Evolutionary conservation across 64 coral and sea anemone species (phyloP).

Genomic region (Orbicella faveolata): DNA sequence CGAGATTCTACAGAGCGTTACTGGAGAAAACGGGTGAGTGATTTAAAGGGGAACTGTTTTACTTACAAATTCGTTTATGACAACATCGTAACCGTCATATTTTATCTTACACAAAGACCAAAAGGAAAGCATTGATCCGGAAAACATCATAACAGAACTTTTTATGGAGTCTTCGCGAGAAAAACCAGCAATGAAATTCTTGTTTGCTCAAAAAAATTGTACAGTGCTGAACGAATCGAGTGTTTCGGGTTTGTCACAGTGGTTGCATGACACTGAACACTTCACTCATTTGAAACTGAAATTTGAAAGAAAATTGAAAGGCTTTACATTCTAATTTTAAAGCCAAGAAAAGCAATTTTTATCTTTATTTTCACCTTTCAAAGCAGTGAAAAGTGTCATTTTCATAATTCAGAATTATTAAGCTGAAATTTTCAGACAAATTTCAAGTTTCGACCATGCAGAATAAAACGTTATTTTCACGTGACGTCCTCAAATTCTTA

Average conservation of each 20-base stretch:
- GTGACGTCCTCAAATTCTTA: no score
- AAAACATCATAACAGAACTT: no score
- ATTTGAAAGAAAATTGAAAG: neutral
- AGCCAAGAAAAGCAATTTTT: neutral
- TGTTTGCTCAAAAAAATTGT: neutral
- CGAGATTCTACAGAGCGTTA: constrained; percentile 56
- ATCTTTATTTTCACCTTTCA: neutral
- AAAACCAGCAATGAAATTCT: neutral
- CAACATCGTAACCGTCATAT: neutral
- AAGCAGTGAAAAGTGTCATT: neutral
- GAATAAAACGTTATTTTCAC: no score
- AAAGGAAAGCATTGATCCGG: neutral
- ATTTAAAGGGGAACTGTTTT: neutral
- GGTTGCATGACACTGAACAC: neutral
- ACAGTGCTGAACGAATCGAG: neutral
- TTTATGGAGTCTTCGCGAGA: no score
- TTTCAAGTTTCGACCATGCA: no score
- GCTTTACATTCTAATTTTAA: no score
- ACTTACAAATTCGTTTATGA: neutral
- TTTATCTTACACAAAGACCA: neutral
- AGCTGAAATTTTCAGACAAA: no score
- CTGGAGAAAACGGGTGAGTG: constrained; percentile 38
- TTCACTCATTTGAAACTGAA: neutral
- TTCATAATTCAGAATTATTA: neutral
- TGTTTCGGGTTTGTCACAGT: neutral